Evolutionary conservation across 2,888 invertebrate species (phyloP).

Genomic region (Phyllotreta cruciferae): DNA sequence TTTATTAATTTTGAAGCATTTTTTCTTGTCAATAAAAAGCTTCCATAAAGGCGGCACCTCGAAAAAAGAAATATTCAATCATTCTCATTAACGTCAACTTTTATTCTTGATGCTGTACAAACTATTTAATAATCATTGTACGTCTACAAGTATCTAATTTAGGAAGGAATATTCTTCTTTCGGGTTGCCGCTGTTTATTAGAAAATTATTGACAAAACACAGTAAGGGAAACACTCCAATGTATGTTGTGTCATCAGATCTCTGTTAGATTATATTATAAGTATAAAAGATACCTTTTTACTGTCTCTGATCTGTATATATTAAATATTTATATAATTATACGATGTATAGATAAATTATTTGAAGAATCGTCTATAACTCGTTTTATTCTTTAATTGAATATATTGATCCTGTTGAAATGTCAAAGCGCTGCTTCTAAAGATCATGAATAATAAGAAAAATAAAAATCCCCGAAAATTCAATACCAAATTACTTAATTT

Average conservation of each 20-base stretch:
- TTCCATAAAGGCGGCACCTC: neutral
- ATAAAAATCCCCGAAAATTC: too few relatives aligned
- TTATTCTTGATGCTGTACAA: too few relatives aligned
- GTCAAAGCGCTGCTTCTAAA: too few relatives aligned
- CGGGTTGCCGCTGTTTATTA: neutral
- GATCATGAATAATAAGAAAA: too few relatives aligned
- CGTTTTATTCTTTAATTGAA: too few relatives aligned
- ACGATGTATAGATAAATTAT: slow-evolving; percentile 30
- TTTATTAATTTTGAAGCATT: slow-evolving; percentile 32
- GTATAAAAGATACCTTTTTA: slow-evolving; percentile 34
- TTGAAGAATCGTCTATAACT: slow-evolving; percentile 3
- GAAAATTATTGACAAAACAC: slow-evolving; percentile 44
- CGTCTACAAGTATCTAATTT: too few relatives aligned
- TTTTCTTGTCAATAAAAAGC: slow-evolving; percentile 10
- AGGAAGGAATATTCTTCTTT: neutral
- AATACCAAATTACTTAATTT: too few relatives aligned
- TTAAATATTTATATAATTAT: slow-evolving; percentile 32
- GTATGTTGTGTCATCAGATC: slow-evolving; percentile 45
- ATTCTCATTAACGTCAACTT: neutral
- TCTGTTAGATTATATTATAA: slow-evolving; percentile 35
- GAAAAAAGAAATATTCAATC: neutral
- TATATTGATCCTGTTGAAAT: too few relatives aligned
- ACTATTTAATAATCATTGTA: too few relatives aligned
- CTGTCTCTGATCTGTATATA: slow-evolving; percentile 40
- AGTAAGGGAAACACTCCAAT: slow-evolving; percentile 56